Conservation (phyloP, 2,113 vertebrate species). For the Coturnix japonica region DNA sequence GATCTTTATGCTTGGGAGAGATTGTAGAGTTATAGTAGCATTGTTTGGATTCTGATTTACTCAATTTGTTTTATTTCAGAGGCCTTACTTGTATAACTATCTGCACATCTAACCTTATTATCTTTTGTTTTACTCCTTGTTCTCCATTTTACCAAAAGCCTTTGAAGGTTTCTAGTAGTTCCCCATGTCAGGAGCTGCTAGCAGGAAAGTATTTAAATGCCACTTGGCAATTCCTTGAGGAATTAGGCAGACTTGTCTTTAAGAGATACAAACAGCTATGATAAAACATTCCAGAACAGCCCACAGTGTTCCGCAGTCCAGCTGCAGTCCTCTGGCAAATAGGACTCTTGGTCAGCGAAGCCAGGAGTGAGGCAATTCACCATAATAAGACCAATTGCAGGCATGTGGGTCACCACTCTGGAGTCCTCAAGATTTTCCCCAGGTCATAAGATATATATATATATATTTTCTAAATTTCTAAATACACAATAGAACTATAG, state of each 20-base stretch:
- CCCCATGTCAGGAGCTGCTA: neutral
- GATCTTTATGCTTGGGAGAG: neutral
- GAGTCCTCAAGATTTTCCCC: neutral
- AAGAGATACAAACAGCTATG: neutral
- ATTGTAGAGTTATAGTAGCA: neutral
- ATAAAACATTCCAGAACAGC: neutral
- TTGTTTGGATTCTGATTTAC: neutral
- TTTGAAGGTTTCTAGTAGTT: neutral
- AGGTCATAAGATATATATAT: neutral
- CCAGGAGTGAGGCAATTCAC: neutral
- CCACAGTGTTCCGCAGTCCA: neutral
- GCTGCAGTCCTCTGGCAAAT: neutral
- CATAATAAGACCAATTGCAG: accelerated
- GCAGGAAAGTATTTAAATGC: neutral
- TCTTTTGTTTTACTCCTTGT: neutral
- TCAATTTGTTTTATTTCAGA: neutral
- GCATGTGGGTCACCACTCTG: neutral
- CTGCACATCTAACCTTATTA: neutral
- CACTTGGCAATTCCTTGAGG: neutral
- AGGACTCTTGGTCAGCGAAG: neutral
- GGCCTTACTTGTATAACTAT: neutral
- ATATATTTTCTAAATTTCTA: too few relatives aligned
- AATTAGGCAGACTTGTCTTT: neutral
- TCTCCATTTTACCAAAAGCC: neutral
- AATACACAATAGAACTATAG: neutral